Evolutionary conservation across 2,113 vertebrate species (phyloP).

Genomic region (Tauraco erythrolophus): DNA sequence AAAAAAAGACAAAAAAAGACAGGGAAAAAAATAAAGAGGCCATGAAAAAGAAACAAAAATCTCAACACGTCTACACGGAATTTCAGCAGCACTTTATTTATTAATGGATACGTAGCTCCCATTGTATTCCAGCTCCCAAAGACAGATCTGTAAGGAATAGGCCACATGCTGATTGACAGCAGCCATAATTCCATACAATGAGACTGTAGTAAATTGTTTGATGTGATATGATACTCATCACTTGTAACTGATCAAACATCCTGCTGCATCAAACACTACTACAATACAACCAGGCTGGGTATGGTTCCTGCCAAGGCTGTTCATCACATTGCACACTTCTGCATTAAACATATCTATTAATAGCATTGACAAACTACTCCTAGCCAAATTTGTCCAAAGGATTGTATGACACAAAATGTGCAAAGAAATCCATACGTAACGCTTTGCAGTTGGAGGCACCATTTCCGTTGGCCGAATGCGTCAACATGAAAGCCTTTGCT

Average conservation of each 20-base stretch:
- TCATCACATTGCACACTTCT: conserved; percentile 43
- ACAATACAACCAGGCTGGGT: conserved; percentile 67
- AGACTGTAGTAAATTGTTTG: conserved; percentile 82
- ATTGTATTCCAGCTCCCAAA: conserved; percentile 63
- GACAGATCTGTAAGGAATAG: conserved; percentile 76
- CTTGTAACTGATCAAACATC: conserved; percentile 82
- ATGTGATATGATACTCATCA: conserved; percentile 81
- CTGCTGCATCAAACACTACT: conserved; percentile 76
- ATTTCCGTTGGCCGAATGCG: not conserved
- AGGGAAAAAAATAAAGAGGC: not conserved
- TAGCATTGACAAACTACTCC: conserved; percentile 56
- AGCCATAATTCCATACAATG: conserved; percentile 85
- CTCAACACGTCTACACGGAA: conserved; percentile 72
- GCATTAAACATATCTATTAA: conserved; percentile 69
- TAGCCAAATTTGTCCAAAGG: conserved; percentile 53
- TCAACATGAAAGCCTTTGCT: conserved; percentile 36
- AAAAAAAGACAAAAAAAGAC: not conserved
- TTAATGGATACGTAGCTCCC: conserved; percentile 72
- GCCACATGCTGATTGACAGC: conserved; percentile 80
- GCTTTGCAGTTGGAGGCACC: not conserved
- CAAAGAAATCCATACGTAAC: conserved; percentile 23
- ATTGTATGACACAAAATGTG: not conserved
- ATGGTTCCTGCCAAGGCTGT: conserved; percentile 68
- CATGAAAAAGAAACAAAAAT: conserved; percentile 67
- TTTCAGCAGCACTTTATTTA: conserved; percentile 77